Base-by-base conservation (phyloP, 1,140 invertebrate genomes). In the Drosophila asahinai region DNA sequence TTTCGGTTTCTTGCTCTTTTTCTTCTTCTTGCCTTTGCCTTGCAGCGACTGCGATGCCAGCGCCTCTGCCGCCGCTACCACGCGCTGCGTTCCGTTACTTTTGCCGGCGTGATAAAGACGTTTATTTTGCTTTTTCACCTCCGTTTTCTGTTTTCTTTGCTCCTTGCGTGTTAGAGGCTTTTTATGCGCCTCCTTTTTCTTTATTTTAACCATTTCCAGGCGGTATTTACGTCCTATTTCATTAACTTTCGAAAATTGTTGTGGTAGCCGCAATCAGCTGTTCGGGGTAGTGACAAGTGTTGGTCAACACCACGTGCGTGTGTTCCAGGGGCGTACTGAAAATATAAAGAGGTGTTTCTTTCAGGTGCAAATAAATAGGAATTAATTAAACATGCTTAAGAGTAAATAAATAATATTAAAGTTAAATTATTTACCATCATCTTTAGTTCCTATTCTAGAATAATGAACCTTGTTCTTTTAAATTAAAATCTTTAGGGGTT, bases 141-240 rank as follows among this genome's bases (percentile, higher is more conserved):
- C 79, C 22, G 94, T 81, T 55, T 95, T 94, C 54, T 95, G 94
- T 86, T 96, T 96, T 3, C 95, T 93, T 12, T 94, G 82, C 80
- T 95, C 93, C 90, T 95, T 96, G 8, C 95, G 94, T 0, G 94
- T 91, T 0, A 93, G 40, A 4, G 83, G 67, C 45, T 91, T 91
- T 7, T 77, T 77, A 0, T 49, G 25, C 0, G 45, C 48, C 12
- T 71, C 51, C 17, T 91, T 84, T 42, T 75, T 81, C 47, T 60
- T 77, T 38, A 72, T 33, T 62, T 92, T 92, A 14, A 60, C 83
- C 91, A 91, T 92, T 40, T 48, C 27, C n/a, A 47, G 59, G 45
- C 30, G 30, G 49, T 49, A 38, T 42, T 55, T 12, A 8, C 12
- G 5, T 25, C 2, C 5, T 4, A 47, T 48, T 47, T 64, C 19